Conservation (phyloP, 2,113 vertebrate genomes). For the Eurystomus gularis region DNA sequence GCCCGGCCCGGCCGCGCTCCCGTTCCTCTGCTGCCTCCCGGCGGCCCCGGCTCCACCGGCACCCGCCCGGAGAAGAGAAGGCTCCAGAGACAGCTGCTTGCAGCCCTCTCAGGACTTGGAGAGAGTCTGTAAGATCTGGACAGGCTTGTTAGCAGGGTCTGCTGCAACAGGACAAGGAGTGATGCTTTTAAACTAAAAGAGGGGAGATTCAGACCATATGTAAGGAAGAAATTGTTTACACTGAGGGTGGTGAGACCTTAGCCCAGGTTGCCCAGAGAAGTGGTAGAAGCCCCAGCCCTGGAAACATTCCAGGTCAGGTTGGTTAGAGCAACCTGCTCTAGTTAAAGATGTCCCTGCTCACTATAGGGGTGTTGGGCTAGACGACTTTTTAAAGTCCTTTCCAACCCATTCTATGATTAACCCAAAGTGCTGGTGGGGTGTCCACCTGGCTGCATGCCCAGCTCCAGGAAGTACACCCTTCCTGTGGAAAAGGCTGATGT, state of each 20-base stretch:
- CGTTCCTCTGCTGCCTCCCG: slow-evolving; percentile 53
- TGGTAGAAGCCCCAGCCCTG: neutral
- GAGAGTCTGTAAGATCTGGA: neutral
- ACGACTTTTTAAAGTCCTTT: neutral
- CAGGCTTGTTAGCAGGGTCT: neutral
- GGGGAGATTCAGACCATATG: neutral
- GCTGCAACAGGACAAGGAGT: neutral
- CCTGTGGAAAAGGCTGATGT: neutral
- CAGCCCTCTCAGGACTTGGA: neutral
- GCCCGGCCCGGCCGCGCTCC: neutral
- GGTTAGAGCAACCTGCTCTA: neutral
- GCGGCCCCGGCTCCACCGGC: neutral
- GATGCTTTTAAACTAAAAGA: neutral
- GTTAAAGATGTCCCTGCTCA: neutral
- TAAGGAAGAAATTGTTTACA: neutral
- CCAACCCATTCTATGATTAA: neutral
- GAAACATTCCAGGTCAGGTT: neutral
- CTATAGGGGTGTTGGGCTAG: neutral
- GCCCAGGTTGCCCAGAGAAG: neutral
- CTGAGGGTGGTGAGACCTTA: neutral
- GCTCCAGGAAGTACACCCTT: no score
- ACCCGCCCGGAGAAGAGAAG: neutral
- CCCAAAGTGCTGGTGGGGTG: neutral
- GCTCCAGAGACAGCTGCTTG: neutral
- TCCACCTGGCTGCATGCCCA: neutral